Evolutionary conservation across 2,888 invertebrate genomes (phyloP).

Genomic region (Spisula subtruncata): DNA sequence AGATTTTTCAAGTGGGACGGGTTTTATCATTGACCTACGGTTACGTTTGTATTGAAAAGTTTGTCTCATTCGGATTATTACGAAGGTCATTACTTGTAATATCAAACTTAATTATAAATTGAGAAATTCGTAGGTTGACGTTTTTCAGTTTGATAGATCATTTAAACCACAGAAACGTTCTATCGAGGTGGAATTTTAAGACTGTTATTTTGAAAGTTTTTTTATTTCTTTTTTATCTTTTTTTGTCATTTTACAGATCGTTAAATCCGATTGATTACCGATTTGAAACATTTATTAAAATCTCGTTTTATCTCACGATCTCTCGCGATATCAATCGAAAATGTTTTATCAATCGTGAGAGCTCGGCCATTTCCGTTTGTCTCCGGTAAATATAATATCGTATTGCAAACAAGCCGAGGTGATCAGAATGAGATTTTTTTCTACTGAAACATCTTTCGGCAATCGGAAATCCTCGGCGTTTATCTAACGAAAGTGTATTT

Average conservation of each 20-base stretch:
- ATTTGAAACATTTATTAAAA: background rate
- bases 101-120: constrained; percentile 9
- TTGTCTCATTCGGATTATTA: background rate
- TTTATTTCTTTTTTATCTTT: background rate
- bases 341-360: no score
- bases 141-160: background rate
- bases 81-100: background rate
- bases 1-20: background rate
- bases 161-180: constrained; percentile 10
- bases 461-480: no score
- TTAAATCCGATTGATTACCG: background rate
- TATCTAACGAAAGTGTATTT: no score
- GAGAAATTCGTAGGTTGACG: background rate
- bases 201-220: constrained; percentile 16
- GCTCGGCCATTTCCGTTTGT: no score
- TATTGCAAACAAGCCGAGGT: no score
- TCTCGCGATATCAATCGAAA: background rate
- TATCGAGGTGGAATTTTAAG: background rate
- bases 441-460: background rate
- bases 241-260: background rate
- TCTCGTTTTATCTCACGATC: background rate
- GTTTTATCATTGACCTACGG: background rate
- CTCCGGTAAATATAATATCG: no score
- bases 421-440: no score
- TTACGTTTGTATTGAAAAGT: background rate